Conservation (phyloP, 2,113 vertebrate species). For the Plecturocebus donacophilus region DNA sequence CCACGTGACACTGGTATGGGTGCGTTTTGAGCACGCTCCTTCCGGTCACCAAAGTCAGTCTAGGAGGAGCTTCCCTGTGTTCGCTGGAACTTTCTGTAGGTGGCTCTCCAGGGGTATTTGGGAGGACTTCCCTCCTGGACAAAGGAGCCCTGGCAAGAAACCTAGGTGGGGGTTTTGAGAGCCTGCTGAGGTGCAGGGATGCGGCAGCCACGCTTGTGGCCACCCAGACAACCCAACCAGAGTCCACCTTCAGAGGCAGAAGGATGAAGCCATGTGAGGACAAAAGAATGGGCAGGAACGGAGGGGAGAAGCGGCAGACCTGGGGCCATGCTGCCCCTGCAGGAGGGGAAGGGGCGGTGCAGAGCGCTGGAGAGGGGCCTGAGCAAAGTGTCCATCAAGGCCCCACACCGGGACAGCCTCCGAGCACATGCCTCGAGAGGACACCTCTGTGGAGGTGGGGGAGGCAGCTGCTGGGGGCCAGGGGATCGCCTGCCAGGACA, state of each 20-base stretch:
- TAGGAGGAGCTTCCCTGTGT: accelerated
- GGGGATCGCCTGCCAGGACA: neutral
- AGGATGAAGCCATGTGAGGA: neutral
- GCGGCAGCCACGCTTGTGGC: too few relatives aligned
- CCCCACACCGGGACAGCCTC: neutral
- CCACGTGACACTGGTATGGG: neutral
- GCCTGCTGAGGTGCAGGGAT: neutral
- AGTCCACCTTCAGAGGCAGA: neutral
- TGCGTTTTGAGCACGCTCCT: neutral
- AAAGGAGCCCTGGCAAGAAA: neutral
- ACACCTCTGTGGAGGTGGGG: neutral
- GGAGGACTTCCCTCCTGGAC: neutral
- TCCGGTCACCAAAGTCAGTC: neutral
- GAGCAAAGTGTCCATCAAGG: neutral
- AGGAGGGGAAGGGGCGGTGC: neutral
- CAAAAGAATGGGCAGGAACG: neutral
- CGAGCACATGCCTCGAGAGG: neutral
- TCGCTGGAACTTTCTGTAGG: neutral
- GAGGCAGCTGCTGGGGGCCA: neutral
- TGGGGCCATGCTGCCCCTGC: too few relatives aligned
- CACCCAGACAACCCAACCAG: neutral
- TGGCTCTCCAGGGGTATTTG: too few relatives aligned
- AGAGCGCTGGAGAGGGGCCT: neutral
- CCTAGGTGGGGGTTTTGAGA: neutral
- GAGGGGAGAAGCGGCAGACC: neutral